Base-by-base conservation (phyloP, 2,113 vertebrate species). In the Pseudolaguvia tuberculata region DNA sequence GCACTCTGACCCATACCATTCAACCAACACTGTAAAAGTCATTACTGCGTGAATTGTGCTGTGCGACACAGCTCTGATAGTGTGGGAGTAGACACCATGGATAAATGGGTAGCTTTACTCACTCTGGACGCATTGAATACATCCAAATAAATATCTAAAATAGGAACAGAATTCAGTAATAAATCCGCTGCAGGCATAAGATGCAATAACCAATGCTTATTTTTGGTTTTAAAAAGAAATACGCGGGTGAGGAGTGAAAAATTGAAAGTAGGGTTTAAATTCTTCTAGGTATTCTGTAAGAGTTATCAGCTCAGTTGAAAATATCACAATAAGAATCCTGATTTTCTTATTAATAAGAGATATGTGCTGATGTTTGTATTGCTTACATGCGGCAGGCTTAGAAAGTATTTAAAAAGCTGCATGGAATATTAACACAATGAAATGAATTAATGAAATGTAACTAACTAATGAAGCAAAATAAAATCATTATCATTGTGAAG, bases 21-120 rank as follows among this genome's bases (percentile, higher is more conserved):
- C 79, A 84, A 82, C 78, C 78, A 89, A 73, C 86, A 82, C 79
- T 81, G 85, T 85, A 87, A 92, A 90, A 89, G 84, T 86, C 88
- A 90, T 90, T 89, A 90, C 85, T 84, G 81, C 77, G 82, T 89
- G 80, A 91, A 88, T 79, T 85, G 82, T 79, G 70, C 82, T 31
- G 72, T 79, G 51, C 21, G 29, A 67, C 59, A 62, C 39, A 69
- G 47, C 51, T 21, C 56, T 70, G 75, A 61, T 8, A 11, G 21
- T 56, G 57, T 59, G 42, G 31, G 48, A 75, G 59, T 25, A 39
- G 67, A 11, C 52, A 12, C 7, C 15, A 27, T 8, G 27, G 75
- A 29, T 70, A 69, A 76, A 70, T 76, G 66, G 47, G 66, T 15
- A 50, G 53, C 55, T 50, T 52, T 53, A 68, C 52, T 61, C 48